These are phyloP conservation scores for Quiscalus mexicanus DNA, from an alignment of 2,113 vertebrate genomes.

Conservation along the genomic window DNA sequence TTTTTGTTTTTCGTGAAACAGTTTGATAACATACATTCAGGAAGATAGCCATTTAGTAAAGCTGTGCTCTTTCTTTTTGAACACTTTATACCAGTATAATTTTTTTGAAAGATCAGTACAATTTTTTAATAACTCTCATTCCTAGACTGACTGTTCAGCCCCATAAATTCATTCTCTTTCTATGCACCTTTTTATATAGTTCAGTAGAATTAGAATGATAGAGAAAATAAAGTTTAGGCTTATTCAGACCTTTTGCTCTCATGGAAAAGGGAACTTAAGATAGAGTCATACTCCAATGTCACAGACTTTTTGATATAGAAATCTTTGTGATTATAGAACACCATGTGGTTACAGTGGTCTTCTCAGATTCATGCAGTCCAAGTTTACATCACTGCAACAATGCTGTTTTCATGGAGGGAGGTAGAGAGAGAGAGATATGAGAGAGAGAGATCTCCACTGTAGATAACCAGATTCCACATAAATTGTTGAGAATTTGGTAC, in stretches of 20 bases:
- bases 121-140: neutral
- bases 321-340: neutral
- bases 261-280: neutral
- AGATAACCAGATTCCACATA: neutral
- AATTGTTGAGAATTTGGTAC: neutral
- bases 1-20: neutral
- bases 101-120: neutral
- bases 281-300: neutral
- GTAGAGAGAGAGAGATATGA: neutral
- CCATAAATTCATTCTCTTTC: neutral
- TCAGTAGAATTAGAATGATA: neutral
- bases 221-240: neutral
- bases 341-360: accelerated
- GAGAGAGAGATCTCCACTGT: neutral
- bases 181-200: neutral
- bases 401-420: neutral
- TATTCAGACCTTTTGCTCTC: neutral
- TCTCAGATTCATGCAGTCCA: neutral
- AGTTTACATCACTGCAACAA: neutral
- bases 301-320: neutral
- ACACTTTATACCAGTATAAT: neutral
- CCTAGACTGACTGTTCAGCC: neutral
- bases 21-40: neutral
- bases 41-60: neutral
- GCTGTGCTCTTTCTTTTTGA: neutral